Percentiles rank a stretch among this genome's conserved stretches.
phyloP scores from a whole-genome alignment of 2,797 vertebrate genomes.

The Paguma larvata region DNA sequence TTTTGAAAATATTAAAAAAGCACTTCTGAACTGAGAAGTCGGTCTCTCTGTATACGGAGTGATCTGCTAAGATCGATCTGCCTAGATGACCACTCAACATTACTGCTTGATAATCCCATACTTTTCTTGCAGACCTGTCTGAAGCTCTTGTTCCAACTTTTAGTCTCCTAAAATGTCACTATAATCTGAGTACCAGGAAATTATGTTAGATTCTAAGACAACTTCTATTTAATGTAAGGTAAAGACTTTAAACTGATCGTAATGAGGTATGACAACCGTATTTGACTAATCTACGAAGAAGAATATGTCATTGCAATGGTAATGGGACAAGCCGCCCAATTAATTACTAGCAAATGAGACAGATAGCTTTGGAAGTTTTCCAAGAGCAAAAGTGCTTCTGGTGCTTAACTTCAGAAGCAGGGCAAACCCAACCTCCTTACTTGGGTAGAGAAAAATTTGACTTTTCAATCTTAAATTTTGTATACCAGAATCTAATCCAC shows the following conservation, averaged over 20 bases:
- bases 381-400: not conserved
- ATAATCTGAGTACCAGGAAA: conserved; percentile 55
- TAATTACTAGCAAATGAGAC: conserved; percentile 65
- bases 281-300: conserved; percentile 57
- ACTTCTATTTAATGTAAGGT: conserved; percentile 58
- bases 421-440: not conserved
- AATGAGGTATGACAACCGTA: conserved; percentile 72
- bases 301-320: conserved; percentile 62
- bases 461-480: conserved; percentile 49
- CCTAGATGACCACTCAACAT: not conserved
- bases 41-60: not conserved
- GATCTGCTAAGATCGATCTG: not conserved
- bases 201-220: conserved; percentile 48
- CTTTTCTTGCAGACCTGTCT: not conserved
- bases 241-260: conserved; percentile 70
- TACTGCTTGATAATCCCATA: not conserved
- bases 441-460: not conserved
- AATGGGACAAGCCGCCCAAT: conserved; percentile 58
- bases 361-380: conserved; percentile 33
- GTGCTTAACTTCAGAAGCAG: conserved; percentile 18
- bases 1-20: conserved; percentile 22
- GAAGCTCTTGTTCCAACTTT: conserved; percentile 4
- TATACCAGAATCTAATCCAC: not conserved
- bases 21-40: not conserved
- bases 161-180: conserved; percentile 8